A percentile compares a stretch with the other conserved stretches of the same genome.
Evolutionary conservation across 2,113 vertebrate species (phyloP).

Genomic region (Rhea pennata): DNA sequence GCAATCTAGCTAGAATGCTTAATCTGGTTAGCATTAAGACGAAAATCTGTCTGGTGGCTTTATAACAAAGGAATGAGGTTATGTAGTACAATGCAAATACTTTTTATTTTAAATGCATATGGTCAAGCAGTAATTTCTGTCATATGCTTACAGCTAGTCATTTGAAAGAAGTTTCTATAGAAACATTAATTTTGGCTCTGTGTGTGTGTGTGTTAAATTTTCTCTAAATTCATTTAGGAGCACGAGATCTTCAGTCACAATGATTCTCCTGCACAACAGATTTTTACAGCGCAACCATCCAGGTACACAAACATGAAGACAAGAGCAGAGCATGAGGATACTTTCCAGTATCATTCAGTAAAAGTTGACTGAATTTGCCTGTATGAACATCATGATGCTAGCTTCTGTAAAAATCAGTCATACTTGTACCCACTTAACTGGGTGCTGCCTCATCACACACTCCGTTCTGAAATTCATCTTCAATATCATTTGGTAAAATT

Average conservation of each 20-base stretch:
- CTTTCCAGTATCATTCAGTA: not conserved
- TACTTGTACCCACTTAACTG: not conserved
- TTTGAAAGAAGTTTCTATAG: not conserved
- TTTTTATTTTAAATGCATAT: not conserved
- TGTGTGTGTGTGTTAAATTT: not conserved
- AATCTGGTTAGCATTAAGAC: conserved; percentile 49
- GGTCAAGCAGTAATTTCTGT: not conserved
- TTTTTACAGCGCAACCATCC: not conserved
- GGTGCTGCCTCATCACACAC: not conserved
- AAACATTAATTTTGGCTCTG: not conserved
- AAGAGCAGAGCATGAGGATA: not conserved
- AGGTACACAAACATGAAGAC: not conserved
- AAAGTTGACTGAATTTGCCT: not conserved
- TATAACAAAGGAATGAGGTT: not conserved
- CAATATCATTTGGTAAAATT: not conserved
- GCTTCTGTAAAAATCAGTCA: not conserved
- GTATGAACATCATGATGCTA: not conserved
- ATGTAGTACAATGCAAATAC: not conserved
- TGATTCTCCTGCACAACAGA: not conserved
- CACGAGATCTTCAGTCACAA: not conserved
- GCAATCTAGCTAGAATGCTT: not conserved
- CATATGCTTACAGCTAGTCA: not conserved
- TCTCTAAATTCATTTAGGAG: not conserved
- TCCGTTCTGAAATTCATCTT: conserved; percentile 6
- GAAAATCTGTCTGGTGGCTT: conserved; percentile 41